These are phyloP conservation scores for Heliconius congener DNA, from an alignment of 1,140 invertebrate species.

Conservation along the genomic window DNA sequence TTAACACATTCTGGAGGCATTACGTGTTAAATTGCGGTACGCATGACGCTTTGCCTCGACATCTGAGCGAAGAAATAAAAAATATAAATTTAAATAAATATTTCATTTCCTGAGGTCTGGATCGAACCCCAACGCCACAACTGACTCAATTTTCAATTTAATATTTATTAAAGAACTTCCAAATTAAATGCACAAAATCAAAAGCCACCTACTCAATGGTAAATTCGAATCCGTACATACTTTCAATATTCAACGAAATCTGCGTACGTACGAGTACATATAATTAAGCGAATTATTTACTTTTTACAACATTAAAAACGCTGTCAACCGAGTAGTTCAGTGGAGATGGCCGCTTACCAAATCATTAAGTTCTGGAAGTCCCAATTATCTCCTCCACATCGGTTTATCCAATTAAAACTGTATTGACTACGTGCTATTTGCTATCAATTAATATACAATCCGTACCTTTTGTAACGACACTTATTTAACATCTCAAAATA, in stretches of 20 bases:
- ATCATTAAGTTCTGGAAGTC: slow-evolving; percentile 45
- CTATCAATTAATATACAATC: slow-evolving; percentile 50
- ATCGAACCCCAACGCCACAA: too few species aligned
- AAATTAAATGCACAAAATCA: not conserved
- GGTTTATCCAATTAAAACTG: slow-evolving; percentile 49
- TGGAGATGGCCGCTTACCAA: slow-evolving; percentile 40
- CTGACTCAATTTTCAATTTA: not conserved
- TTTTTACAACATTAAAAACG: slow-evolving; percentile 34
- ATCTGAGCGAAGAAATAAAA: too few species aligned
- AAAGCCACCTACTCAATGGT: not conserved
- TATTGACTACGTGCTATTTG: slow-evolving; percentile 44
- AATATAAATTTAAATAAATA: too few species aligned
- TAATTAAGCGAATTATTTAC: slow-evolving; percentile 31
- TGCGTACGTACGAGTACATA: not conserved
- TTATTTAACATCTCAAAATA: slow-evolving; percentile 37
- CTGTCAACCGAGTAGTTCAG: slow-evolving; percentile 36
- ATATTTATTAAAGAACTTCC: slow-evolving; percentile 2
- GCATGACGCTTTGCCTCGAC: too few species aligned
- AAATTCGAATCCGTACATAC: slow-evolving; percentile 6
- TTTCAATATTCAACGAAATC: not conserved
- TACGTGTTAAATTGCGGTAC: too few species aligned
- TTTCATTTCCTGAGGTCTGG: too few species aligned
- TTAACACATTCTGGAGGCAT: too few species aligned
- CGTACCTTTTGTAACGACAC: slow-evolving; percentile 28
- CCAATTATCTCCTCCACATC: slow-evolving; percentile 45